Evolutionary conservation across 2,888 invertebrate genomes (phyloP).

Genomic region (Lamellibrachia columna): DNA sequence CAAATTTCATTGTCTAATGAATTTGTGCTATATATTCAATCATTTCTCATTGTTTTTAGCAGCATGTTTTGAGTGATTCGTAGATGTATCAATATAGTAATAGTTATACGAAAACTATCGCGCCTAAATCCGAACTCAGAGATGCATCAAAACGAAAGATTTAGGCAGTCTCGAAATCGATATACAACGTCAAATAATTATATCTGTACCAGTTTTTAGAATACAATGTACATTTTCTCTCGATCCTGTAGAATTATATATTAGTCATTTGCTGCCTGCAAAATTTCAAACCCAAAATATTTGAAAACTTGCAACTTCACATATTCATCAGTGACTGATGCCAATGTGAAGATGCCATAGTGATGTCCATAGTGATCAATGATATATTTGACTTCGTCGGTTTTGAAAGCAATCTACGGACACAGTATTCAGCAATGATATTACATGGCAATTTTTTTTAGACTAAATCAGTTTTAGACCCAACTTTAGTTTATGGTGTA

Average conservation of each 20-base stretch:
- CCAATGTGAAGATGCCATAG: neutral
- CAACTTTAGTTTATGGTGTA: neutral
- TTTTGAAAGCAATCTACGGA: neutral
- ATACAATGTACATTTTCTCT: neutral
- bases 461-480: neutral
- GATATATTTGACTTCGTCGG: neutral
- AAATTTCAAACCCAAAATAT: neutral
- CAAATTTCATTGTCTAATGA: neutral
- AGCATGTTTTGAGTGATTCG: too few relatives aligned
- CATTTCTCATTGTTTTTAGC: neutral
- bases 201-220: neutral
- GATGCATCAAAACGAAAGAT: too few relatives aligned
- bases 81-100: too few relatives aligned
- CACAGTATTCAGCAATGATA: neutral
- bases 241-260: neutral
- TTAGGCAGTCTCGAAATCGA: too few relatives aligned
- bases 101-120: too few relatives aligned
- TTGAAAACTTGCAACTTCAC: neutral
- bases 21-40: neutral
- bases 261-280: neutral
- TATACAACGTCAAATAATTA: neutral
- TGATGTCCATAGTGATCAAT: neutral
- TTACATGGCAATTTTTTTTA: neutral
- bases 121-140: too few relatives aligned
- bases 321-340: neutral